Percentiles rank a stretch among this genome's conserved stretches.
Evolutionary conservation across 2,797 vertebrate species (phyloP).

Genomic region (Parauchenoglanis ngamensis): DNA sequence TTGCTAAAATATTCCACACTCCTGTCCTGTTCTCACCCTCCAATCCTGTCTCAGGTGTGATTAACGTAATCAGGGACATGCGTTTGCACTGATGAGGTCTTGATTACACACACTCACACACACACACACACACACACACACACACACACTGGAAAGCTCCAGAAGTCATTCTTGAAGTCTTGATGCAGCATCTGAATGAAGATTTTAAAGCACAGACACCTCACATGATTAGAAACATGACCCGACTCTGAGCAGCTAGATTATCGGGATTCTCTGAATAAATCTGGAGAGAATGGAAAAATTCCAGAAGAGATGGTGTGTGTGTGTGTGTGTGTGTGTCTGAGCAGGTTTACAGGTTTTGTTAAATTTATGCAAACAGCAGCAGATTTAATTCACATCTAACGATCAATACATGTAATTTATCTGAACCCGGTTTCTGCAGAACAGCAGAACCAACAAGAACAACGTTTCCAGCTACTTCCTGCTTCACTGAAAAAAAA

Average conservation of each 20-base stretch:
- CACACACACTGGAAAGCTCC: not conserved
- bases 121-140: not conserved
- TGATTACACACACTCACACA: not conserved
- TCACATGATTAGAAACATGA: slow-evolving; percentile 51
- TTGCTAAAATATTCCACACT: not conserved
- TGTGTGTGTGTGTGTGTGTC: not conserved
- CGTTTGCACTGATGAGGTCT: slow-evolving; percentile 32
- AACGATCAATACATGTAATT: not conserved
- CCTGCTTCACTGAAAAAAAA: not conserved
- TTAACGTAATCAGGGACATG: slow-evolving; percentile 12
- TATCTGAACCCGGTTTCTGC: not conserved
- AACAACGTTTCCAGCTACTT: not conserved
- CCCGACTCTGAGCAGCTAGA: slow-evolving; percentile 47
- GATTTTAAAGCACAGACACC: slow-evolving; percentile 25
- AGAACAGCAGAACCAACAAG: not conserved
- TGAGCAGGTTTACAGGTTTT: not conserved
- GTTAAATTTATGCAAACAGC: not conserved
- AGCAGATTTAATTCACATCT: not conserved
- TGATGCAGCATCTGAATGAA: slow-evolving; percentile 32
- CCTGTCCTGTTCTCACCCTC: slow-evolving; percentile 5
- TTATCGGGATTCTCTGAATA: slow-evolving; percentile 25
- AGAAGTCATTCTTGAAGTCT: slow-evolving; percentile 14
- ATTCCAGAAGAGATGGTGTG: not conserved
- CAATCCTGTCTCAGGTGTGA: not conserved
- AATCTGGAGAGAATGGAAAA: not conserved